Evolutionary conservation across 2,888 invertebrate species (phyloP), one percentile per base, ranked within the genome.

Genomic region (Nymphalis urticae): DNA sequence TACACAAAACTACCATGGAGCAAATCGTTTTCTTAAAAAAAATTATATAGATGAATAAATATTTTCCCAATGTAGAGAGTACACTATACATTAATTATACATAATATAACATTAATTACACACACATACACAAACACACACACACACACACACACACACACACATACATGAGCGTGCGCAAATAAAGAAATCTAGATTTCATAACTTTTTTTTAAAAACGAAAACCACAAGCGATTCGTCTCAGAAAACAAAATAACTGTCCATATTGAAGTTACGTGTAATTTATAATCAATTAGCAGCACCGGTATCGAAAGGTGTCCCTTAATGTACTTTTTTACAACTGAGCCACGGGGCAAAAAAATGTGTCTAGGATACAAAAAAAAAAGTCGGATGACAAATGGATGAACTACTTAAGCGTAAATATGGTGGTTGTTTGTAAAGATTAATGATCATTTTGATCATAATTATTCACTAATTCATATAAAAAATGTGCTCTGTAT

Each of bases 261-360:
- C 50, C 42, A 21, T 36, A 48, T 61, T 64, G 61, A 67, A 66
- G 58, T 70, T 70, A 69, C 67, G 54, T 74, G 74, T 77, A 77
- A 80, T 80, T 80, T 80, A 79, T 86, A 82, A 87, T 86, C 85
- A 85, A 87, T 87, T 86, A 86, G 78, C 62, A 50, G 68, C 74
- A 75, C 75, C 69, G 72, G 74, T 70, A 72, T 54, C 69, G 75
- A 77, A 78, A 70, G 77, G 77, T 78, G 78, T 73, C 72, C 71
- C 64, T 71, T 76, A 75, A 77, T 75, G 72, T 51, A 66, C 69
- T 76, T 76, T 76, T 77, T 73, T 69, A 61, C 36, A 47, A 68
- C 24, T 58, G 47, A 68, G 66, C 65, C 72, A 71, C 61, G 62
- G 27, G 58, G 19, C 68, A 60, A 68, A 72, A n/a, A 72, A 72